Percentiles rank a stretch among this genome's conserved stretches.
Conservation (phyloP, 2,888 invertebrate genomes). For the Crocallis elinguaria region DNA sequence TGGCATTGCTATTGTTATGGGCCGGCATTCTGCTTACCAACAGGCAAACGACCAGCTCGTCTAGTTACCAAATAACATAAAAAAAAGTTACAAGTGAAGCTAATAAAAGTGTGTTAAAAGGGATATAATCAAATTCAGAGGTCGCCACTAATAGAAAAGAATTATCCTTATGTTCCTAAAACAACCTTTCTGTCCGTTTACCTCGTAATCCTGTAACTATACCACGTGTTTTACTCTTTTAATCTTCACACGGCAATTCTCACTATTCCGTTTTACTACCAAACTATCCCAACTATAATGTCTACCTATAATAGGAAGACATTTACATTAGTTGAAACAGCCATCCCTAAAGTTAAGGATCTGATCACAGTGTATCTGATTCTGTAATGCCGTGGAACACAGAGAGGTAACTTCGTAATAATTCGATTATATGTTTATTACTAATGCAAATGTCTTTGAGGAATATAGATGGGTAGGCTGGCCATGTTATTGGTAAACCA, state of each 20-base stretch:
- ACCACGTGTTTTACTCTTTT: slow-evolving; percentile 3
- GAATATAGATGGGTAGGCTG: not conserved
- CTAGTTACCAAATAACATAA: no score
- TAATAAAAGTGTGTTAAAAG: no score
- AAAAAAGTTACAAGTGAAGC: no score
- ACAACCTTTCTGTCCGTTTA: not conserved
- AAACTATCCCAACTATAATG: slow-evolving; percentile 9
- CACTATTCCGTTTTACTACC: slow-evolving; percentile 1
- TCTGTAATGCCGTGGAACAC: not conserved
- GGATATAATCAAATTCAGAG: not conserved
- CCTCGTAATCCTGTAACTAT: slow-evolving; percentile 1
- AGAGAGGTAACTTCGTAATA: not conserved
- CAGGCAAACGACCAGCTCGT: no score
- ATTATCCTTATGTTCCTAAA: not conserved
- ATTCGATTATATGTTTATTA: no score
- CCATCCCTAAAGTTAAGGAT: slow-evolving; percentile 28
- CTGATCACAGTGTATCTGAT: slow-evolving; percentile 14
- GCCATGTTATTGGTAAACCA: not conserved
- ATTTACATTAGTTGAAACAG: slow-evolving; percentile 28
- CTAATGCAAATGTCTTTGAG: no score
- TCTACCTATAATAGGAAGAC: slow-evolving; percentile 10
- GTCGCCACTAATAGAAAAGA: not conserved
- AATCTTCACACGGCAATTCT: slow-evolving; percentile 13
- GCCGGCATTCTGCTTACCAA: no score
- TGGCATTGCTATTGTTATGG: no score